Conservation (phyloP, 2,113 vertebrate genomes). For the Empidonax alnorum region DNA sequence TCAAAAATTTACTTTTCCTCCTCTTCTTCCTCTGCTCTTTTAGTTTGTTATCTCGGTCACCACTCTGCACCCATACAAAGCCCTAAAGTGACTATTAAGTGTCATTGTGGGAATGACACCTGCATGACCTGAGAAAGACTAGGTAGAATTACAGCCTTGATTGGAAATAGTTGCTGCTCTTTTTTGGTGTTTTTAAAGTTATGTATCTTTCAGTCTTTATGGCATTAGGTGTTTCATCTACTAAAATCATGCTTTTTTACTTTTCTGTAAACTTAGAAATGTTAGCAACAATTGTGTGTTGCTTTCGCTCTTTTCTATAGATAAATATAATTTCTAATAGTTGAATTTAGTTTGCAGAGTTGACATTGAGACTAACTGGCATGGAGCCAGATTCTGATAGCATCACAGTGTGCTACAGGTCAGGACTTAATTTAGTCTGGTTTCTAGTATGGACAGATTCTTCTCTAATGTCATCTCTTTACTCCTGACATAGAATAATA, state of each 20-base stretch:
- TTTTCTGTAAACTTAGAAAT: background rate
- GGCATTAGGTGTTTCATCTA: background rate
- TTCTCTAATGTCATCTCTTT: conserved; percentile 24
- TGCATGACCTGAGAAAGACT: background rate
- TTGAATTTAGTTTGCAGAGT: background rate
- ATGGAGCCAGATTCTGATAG: background rate
- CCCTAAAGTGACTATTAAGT: background rate
- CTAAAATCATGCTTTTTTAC: background rate
- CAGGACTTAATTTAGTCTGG: conserved; percentile 27
- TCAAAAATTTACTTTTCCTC: background rate
- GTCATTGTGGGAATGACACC: background rate
- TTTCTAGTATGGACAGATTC: background rate
- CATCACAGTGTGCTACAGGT: background rate
- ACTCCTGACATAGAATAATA: conserved; percentile 20
- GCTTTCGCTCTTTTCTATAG: background rate
- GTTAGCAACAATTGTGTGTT: background rate
- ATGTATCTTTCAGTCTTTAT: background rate
- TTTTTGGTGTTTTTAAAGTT: background rate
- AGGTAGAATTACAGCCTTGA: background rate
- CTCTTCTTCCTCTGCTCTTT: background rate
- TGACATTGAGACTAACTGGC: background rate
- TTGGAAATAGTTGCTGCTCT: background rate
- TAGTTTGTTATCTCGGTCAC: background rate
- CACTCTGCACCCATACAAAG: background rate
- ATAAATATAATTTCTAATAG: background rate